Conservation (phyloP, 2,113 vertebrate species). For the Megaleporinus macrocephalus region DNA sequence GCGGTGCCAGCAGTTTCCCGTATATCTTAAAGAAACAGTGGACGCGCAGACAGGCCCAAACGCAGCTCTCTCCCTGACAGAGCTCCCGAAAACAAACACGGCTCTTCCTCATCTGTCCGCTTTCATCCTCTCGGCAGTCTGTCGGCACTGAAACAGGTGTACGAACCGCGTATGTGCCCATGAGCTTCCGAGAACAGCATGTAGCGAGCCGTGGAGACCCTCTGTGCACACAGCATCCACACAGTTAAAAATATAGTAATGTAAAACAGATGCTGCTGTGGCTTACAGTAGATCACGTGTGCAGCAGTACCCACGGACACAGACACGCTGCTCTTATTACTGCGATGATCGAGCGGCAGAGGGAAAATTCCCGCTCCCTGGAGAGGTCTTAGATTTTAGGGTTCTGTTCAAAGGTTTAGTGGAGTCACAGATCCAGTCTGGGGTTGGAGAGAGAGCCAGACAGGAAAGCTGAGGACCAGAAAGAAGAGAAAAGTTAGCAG, state of each 20-base stretch:
- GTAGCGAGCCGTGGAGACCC: constrained; percentile 54
- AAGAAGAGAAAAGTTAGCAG: constrained; percentile 27
- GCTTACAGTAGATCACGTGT: constrained; percentile 47
- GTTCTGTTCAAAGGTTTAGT: constrained; percentile 4
- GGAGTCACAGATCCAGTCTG: constrained; percentile 24
- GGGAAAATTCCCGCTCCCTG: background rate
- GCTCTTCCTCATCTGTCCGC: background rate
- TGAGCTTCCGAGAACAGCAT: constrained; percentile 57
- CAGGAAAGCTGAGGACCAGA: constrained; percentile 32
- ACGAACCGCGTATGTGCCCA: background rate
- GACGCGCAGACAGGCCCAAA: background rate
- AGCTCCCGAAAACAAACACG: background rate
- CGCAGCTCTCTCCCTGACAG: background rate
- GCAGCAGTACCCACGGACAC: background rate
- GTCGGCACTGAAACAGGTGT: background rate
- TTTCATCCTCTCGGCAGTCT: background rate
- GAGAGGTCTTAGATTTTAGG: background rate
- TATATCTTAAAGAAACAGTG: background rate
- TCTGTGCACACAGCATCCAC: constrained; percentile 1
- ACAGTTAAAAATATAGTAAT: constrained; percentile 50
- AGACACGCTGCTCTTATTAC: constrained; percentile 8
- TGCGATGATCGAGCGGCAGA: background rate
- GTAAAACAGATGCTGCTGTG: constrained; percentile 67
- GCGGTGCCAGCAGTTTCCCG: background rate
- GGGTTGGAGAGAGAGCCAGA: constrained; percentile 51